Base-by-base conservation (phyloP, 2,888 invertebrate genomes). In the Mythimna pallens region DNA sequence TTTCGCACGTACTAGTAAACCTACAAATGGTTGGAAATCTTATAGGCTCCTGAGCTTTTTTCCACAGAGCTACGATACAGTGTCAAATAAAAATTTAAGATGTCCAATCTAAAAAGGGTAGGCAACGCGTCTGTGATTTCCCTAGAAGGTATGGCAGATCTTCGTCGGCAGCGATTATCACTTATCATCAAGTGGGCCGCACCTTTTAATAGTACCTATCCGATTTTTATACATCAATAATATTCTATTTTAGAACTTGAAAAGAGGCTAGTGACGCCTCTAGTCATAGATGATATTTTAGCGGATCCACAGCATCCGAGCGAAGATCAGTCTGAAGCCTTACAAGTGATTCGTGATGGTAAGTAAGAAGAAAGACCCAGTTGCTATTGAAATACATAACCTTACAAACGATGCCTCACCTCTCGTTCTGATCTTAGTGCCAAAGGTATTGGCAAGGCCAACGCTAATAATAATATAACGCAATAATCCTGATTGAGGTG, bases 341-440 rank as follows among this genome's bases (percentile, higher is more conserved):
- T 80, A n/a, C 40, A 52, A 34, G 22, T 75, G 1, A 57, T 80
- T 9, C 65, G 61, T 10, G 43, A 73, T 43, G 79, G 79, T 80
- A 61, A 54, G 59, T 54, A 30, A 20, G 8, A n/a, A 43, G 1
- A 22, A 8, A n/a, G 17, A 20, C 10, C 7, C 2, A 7, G 40
- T 30, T 14, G 6, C 0, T 20, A 55, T 4, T 8, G 14, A 20
- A 70, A 68, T 5, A 2, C 40, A 40, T 4, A 12, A 34, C 47
- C 47, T 47, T 47, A 54, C n/a, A 22, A 54, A 54, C 1, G 22
- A 22, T 54, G n/a, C 22, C 10, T 22, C 54, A 54, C 10, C 3
- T 20, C 17, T 20, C 7, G 17, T 50, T 20, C 50, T 50, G 50
- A 20, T 50, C 50, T 12, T 47, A 2, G 6, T 50, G 5, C 47